Conservation (phyloP, 2,797 vertebrate genomes). For the Heteromormyrus szaboi region DNA sequence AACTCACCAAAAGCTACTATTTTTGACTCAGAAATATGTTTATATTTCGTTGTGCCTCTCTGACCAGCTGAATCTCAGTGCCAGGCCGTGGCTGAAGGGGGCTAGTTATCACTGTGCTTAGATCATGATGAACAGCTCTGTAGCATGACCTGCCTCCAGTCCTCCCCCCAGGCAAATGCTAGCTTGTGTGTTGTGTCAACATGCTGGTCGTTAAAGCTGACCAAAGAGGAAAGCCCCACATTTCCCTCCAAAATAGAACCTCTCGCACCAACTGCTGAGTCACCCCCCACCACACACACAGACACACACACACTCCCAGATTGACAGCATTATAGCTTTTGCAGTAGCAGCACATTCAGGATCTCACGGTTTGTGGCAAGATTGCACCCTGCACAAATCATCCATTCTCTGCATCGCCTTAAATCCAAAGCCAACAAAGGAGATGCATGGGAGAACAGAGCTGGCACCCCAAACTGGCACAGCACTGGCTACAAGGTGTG, state of each 20-base stretch:
- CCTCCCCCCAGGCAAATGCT: neutral
- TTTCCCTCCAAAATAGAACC: neutral
- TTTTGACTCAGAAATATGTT: neutral
- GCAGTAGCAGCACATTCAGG: neutral
- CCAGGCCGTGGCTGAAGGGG: neutral
- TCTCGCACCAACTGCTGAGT: neutral
- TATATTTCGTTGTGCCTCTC: neutral
- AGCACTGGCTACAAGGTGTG: neutral
- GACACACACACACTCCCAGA: neutral
- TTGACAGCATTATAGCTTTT: neutral
- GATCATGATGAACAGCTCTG: neutral
- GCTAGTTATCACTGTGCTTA: neutral
- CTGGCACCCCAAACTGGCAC: neutral
- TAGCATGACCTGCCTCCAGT: neutral
- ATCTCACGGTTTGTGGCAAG: neutral
- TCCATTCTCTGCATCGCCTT: neutral
- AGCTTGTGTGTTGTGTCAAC: constrained; percentile 16
- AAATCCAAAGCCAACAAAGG: neutral
- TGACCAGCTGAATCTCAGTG: neutral
- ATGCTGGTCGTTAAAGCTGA: neutral
- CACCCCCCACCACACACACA: constrained; percentile 7
- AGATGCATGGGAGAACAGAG: neutral
- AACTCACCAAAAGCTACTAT: neutral
- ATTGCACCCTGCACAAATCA: constrained; percentile 13
- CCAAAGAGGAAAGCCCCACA: constrained; percentile 3